phyloP scores from a whole-genome alignment of 2,113 vertebrate genomes.

The Balaeniceps rex region DNA sequence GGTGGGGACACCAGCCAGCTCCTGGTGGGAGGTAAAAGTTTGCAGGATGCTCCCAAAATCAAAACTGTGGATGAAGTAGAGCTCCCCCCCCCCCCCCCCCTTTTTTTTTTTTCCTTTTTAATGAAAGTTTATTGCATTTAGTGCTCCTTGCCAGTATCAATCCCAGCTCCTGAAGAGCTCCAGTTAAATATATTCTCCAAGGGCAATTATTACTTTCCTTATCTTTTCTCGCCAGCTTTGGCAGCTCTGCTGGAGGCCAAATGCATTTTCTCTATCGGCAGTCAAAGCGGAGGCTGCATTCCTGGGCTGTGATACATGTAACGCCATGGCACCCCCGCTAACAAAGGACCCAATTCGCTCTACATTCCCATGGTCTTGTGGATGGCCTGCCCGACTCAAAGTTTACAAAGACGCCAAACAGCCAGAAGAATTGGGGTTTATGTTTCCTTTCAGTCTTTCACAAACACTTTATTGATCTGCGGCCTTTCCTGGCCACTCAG shows the following conservation, averaged over 20 bases:
- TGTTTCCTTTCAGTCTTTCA: conserved; percentile 76
- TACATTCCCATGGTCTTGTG: conserved; percentile 77
- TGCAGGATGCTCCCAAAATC: background rate
- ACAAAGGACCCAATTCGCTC: conserved; percentile 69
- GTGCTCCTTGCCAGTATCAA: background rate
- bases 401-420: conserved; percentile 78
- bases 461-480: conserved; percentile 73
- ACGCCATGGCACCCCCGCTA: conserved; percentile 68
- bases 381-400: conserved; percentile 63
- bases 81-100: background rate
- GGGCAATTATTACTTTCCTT: conserved; percentile 50
- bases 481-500: conserved; percentile 58
- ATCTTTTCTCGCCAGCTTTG: conserved; percentile 56
- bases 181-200: conserved; percentile 15
- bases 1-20: conserved; percentile 5
- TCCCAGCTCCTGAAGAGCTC: background rate
- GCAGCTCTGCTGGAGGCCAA: conserved; percentile 59
- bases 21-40: conserved; percentile 20
- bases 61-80: background rate
- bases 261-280: conserved; percentile 53
- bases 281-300: conserved; percentile 65
- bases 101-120: background rate
- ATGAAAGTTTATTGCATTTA: background rate
- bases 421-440: conserved; percentile 78
- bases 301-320: conserved; percentile 58